These are phyloP conservation scores for Pecten maximus DNA, from an alignment of 2,888 invertebrate genomes.

Conservation along the genomic window DNA sequence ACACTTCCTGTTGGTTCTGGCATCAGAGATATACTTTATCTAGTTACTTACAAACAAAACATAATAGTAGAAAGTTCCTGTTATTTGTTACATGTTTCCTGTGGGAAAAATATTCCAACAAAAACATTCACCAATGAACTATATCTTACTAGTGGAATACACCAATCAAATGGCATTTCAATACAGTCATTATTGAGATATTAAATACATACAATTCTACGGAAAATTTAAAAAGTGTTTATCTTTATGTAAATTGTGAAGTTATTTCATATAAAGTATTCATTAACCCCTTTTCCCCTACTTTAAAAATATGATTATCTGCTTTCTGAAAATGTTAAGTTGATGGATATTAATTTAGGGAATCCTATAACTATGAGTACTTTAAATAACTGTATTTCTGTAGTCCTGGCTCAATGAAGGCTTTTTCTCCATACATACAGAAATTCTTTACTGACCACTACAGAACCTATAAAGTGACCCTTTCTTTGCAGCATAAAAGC, in stretches of 20 bases:
- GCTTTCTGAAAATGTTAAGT: too few relatives aligned
- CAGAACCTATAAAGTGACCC: too few relatives aligned
- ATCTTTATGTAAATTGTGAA: neutral
- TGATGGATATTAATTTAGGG: neutral
- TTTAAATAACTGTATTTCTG: too few relatives aligned
- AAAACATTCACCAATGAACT: neutral
- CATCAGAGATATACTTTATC: neutral
- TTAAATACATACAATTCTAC: too few relatives aligned
- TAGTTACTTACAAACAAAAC: neutral
- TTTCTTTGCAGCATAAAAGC: too few relatives aligned
- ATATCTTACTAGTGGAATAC: neutral
- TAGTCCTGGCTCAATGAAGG: too few relatives aligned
- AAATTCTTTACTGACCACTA: too few relatives aligned
- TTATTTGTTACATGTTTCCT: neutral
- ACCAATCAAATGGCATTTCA: neutral
- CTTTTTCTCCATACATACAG: too few relatives aligned
- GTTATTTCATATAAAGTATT: neutral
- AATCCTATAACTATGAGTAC: neutral
- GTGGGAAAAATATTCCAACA: neutral
- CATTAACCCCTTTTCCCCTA: neutral
- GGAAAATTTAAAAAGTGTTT: too few relatives aligned
- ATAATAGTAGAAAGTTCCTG: neutral
- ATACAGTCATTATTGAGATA: too few relatives aligned
- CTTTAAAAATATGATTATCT: neutral
- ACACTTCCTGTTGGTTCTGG: neutral